Evolutionary conservation across 2,797 vertebrate species (phyloP), one percentile per base, ranked within the genome.

Genomic region (Eurystomus glaucurus): DNA sequence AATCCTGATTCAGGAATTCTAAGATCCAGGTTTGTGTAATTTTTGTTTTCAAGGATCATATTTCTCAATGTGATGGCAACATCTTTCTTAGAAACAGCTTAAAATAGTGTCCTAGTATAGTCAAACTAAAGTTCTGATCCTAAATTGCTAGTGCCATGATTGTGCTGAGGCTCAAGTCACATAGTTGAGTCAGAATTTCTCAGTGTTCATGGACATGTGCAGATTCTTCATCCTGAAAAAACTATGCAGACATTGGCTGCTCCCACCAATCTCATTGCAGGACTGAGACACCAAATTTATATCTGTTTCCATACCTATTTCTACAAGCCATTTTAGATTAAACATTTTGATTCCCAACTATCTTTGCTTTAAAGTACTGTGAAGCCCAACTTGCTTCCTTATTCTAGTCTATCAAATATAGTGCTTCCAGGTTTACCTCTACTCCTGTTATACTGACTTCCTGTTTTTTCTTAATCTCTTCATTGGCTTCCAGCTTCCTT

Each of bases 71-170:
- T 22, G n/a, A 22, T 57, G 33, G 3, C 12, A 65, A 62, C 37
- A 62, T 29, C 17, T 86, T 86, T 77, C 65, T 39, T 23, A 82
- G n/a, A 58, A 96, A 78, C 43, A 75, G 11, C 46, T 94, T 78
- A 86, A 79, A 92, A 46, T 22, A 33, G 20, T 54, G 7, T 66
- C 23, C 15, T 50, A 16, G 10, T 37, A 74, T 3, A 55, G 31
- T 61, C 26, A 80, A 65, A 71, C 11, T 65, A 65, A 82, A 85
- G 10, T 81, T 82, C 57, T 80, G 22, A 64, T 72, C 2, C 28
- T 69, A 33, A 66, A 35, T 33, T 62, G 10, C 20, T 93, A 8
- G 8, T 21, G 14, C 28, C 35, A 12, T 46, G 28, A 45, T 54
- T 64, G 8, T 66, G 11, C 25, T 74, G 39, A 58, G 46, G n/a